Percentiles rank a stretch among this genome's conserved stretches.
These are phyloP conservation scores for Trididemnum miniatum DNA, from an alignment of 23 tunicate genomes.

Conservation along the genomic window DNA sequence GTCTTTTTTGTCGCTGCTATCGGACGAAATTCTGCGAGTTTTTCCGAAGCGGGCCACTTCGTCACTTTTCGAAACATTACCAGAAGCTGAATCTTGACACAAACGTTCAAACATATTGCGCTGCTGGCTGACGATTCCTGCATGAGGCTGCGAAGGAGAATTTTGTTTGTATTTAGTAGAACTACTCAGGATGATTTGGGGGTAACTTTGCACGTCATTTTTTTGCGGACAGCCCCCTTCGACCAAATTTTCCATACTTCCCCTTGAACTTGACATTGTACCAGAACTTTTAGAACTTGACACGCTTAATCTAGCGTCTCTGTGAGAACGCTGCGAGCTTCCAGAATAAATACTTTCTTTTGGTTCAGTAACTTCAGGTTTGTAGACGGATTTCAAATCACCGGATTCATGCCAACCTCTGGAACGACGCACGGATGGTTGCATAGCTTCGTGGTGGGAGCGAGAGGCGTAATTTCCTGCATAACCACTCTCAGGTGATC, in stretches of 20 bases:
- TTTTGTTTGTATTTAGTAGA: not conserved
- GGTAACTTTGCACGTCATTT: constrained; percentile 1
- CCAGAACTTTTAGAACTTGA: constrained; percentile 68
- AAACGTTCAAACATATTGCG: constrained; percentile 62
- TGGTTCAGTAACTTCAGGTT: constrained; percentile 52
- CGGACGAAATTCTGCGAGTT: constrained; percentile 35
- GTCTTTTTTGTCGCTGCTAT: constrained; percentile 11
- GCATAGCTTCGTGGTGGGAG: not conserved
- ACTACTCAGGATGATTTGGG: not conserved
- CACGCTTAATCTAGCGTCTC: constrained; percentile 39
- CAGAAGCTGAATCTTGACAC: constrained; percentile 9
- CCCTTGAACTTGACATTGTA: constrained; percentile 66
- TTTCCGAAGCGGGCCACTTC: constrained; percentile 10
- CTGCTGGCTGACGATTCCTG: constrained; percentile 57
- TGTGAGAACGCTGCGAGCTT: constrained; percentile 43
- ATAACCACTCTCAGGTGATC: constrained; percentile 49
- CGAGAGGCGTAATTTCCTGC: constrained; percentile 29
- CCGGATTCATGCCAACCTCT: constrained; percentile 84
- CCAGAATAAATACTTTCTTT: constrained; percentile 61
- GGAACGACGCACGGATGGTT: constrained; percentile 40
- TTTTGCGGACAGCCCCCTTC: not conserved
- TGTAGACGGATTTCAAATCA: constrained; percentile 64
- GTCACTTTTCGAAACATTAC: not conserved
- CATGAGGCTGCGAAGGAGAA: constrained; percentile 49
- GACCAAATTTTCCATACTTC: constrained; percentile 59